Percentiles rank a stretch among this genome's conserved stretches.
Evolutionary conservation across 2,888 invertebrate species (phyloP).

Genomic region (Drosophila mayaguana): DNA sequence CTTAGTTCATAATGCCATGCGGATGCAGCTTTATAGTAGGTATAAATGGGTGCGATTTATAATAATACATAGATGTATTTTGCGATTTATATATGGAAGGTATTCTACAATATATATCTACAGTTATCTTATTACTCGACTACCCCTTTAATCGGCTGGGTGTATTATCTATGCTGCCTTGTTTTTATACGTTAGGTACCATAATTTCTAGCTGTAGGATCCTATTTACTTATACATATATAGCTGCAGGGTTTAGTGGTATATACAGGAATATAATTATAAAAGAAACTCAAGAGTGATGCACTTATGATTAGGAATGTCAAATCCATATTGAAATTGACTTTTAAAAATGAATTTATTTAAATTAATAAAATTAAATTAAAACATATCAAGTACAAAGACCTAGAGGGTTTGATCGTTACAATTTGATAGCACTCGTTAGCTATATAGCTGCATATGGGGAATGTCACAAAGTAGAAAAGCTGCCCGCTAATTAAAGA

Average conservation of each 20-base stretch:
- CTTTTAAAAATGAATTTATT: background rate
- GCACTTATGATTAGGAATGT: constrained; percentile 11
- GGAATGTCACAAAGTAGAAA: constrained; percentile 29
- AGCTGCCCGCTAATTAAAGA: constrained; percentile 33
- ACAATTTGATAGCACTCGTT: constrained; percentile 7
- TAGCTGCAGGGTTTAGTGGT: constrained; percentile 45
- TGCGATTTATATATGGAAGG: constrained; percentile 29
- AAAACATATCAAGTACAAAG: constrained; percentile 5
- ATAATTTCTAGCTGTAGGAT: constrained; percentile 69
- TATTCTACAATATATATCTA: constrained; percentile 76
- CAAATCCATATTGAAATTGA: background rate
- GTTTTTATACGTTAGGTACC: constrained; percentile 70
- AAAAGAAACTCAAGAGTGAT: constrained; percentile 2
- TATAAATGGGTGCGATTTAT: constrained; percentile 33
- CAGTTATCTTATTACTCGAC: constrained; percentile 58
- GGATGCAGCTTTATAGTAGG: constrained; percentile 27
- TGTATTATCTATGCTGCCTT: constrained; percentile 48
- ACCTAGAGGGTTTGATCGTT: constrained; percentile 6
- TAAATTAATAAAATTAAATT: background rate
- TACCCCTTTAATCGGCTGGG: constrained; percentile 24
- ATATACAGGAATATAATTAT: constrained; percentile 64
- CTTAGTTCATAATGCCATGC: constrained; percentile 55
- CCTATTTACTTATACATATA: constrained; percentile 51
- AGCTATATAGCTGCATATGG: background rate
- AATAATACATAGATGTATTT: constrained; percentile 34